Conservation (phyloP, 2,888 invertebrate species). For the Antheraea assamensis region DNA sequence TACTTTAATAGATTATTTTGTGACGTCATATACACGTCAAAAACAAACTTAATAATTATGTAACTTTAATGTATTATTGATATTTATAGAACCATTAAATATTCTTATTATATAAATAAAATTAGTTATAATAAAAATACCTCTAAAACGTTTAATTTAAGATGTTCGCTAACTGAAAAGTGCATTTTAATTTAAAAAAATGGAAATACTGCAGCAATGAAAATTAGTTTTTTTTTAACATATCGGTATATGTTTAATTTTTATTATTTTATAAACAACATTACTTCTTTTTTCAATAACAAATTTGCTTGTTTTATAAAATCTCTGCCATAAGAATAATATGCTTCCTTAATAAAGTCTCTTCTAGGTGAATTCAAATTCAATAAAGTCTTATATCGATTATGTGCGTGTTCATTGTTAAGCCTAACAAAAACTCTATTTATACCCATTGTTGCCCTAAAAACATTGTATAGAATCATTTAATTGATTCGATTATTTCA, state of each 20-base stretch:
- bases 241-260: no score
- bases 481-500: slow-evolving; percentile 4
- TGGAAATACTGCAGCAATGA: no score
- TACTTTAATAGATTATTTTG: not conserved
- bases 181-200: no score
- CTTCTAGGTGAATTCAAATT: not conserved
- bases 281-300: no score
- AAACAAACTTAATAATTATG: no score
- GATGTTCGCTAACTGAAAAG: no score
- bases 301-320: not conserved
- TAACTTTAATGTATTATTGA: not conserved
- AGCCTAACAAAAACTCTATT: not conserved
- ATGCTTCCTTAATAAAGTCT: not conserved
- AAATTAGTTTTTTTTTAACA: no score
- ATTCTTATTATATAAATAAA: not conserved
- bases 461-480: slow-evolving; percentile 5
- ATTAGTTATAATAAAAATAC: not conserved
- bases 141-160: no score
- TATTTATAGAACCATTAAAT: not conserved
- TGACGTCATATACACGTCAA: not conserved
- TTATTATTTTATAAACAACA: no score
- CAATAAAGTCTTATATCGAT: slow-evolving; percentile 2
- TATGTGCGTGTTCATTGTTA: not conserved
- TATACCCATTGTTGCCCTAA: not conserved
- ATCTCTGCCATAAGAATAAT: not conserved